A percentile compares a stretch with the other conserved stretches of the same genome.
Conservation (phyloP, 2,888 invertebrate species). For the Atethmia centrago region DNA sequence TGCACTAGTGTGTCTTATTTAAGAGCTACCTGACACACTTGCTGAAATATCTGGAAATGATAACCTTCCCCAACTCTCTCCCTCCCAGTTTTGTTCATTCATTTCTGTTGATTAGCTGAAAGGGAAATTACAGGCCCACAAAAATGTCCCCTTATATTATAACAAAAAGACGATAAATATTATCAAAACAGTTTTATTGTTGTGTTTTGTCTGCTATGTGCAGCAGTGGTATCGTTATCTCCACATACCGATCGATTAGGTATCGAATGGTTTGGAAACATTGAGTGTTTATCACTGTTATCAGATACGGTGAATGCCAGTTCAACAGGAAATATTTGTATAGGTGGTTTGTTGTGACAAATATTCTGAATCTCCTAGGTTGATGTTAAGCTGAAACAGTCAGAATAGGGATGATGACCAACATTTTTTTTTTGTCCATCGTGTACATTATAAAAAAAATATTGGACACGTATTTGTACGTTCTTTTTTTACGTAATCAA, state of each 20-base stretch:
- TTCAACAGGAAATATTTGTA: constrained; percentile 24
- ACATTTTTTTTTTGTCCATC: too few relatives aligned
- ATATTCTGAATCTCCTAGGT: not conserved
- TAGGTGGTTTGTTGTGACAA: constrained; percentile 14
- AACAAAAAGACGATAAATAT: not conserved
- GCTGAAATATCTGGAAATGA: not conserved
- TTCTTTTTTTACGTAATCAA: too few relatives aligned
- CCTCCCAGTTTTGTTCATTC: not conserved
- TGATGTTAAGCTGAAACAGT: not conserved
- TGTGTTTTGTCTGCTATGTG: constrained; percentile 28
- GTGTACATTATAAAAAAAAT: too few relatives aligned
- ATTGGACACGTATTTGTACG: too few relatives aligned
- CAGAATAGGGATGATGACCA: too few relatives aligned
- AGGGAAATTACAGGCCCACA: not conserved
- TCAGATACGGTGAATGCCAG: constrained; percentile 16
- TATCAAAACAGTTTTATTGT: constrained; percentile 21
- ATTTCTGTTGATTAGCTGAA: not conserved
- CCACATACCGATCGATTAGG: constrained; percentile 46
- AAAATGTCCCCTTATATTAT: constrained; percentile 3
- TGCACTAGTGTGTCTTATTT: too few relatives aligned
- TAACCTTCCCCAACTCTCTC: not conserved
- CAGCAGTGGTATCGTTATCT: constrained; percentile 32
- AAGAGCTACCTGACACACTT: not conserved
- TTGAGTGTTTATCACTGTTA: constrained; percentile 34
- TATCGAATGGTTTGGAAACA: constrained; percentile 43